Percentiles rank a stretch among this genome's conserved stretches.
Evolutionary conservation across 2,888 invertebrate species (phyloP).

Genomic region (Suillia variegata): DNA sequence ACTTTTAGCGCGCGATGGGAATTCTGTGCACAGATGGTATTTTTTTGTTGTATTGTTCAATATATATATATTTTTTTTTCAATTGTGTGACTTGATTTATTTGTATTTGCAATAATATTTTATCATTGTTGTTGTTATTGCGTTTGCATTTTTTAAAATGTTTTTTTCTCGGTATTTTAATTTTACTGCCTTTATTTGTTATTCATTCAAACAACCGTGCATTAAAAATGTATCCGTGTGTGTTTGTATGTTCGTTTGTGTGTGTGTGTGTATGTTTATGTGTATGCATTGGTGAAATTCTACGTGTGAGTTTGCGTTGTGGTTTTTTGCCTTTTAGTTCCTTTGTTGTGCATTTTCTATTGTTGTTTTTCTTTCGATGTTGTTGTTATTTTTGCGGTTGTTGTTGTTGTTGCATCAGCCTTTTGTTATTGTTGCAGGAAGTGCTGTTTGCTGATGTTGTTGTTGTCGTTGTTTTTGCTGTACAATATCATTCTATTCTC

Average conservation of each 20-base stretch:
- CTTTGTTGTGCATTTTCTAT: conserved; percentile 19
- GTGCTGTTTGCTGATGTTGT: conserved; percentile 21
- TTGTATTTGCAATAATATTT: conserved; percentile 1
- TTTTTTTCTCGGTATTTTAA: conserved; percentile 9
- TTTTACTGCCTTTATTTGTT: too few species aligned
- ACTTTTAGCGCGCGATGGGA: too few species aligned
- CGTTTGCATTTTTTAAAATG: neutral
- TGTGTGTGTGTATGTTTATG: conserved; percentile 5
- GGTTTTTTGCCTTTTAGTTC: conserved; percentile 15
- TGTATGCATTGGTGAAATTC: too few species aligned
- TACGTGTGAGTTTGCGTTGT: conserved; percentile 1
- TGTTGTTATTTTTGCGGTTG: conserved; percentile 4
- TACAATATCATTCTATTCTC: conserved; percentile 19
- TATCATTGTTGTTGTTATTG: neutral
- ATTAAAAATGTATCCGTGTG: neutral
- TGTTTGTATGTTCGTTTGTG: neutral
- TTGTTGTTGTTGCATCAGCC: conserved; percentile 9
- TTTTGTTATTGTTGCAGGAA: conserved; percentile 13
- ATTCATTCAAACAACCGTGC: neutral
- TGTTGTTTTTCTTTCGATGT: conserved; percentile 12
- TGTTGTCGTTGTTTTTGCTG: conserved; percentile 20
- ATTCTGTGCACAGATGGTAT: conserved; percentile 19
- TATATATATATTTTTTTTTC: neutral
- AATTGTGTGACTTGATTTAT: neutral
- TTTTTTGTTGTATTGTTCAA: neutral